Conservation (phyloP, 2,113 vertebrate species). For the Harpagus bidentatus region DNA sequence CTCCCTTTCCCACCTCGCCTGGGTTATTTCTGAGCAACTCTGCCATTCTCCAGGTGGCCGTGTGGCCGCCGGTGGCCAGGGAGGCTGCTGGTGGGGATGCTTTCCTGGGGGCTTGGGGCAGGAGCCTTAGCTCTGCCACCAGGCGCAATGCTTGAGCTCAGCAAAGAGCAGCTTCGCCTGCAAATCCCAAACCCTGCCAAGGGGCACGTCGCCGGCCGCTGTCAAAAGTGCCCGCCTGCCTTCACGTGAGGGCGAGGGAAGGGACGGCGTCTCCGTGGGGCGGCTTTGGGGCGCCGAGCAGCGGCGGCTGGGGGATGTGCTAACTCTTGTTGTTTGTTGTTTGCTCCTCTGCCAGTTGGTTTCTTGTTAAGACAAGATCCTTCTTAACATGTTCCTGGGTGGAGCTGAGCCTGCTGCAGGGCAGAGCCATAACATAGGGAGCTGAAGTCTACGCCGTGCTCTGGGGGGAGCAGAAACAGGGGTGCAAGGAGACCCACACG, state of each 20-base stretch:
- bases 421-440: accelerated
- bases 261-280: accelerated
- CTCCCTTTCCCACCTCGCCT: not conserved
- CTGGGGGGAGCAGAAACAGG: not conserved
- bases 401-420: not conserved
- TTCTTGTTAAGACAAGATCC: not conserved
- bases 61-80: accelerated
- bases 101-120: accelerated
- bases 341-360: not conserved
- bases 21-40: accelerated
- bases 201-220: accelerated
- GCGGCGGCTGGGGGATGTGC: not conserved
- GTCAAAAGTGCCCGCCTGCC: accelerated
- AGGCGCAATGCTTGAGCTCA: not conserved
- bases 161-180: not conserved
- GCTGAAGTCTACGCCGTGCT: not conserved
- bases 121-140: not conserved
- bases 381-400: not conserved
- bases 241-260: accelerated
- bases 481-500: not conserved
- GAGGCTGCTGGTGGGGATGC: not conserved
- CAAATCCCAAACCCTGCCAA: accelerated
- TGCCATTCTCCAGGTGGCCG: not conserved
- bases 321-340: not conserved
- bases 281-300: not conserved